Conservation (phyloP, 2,888 invertebrate genomes). For the Tromatobia lineatoria region DNA sequence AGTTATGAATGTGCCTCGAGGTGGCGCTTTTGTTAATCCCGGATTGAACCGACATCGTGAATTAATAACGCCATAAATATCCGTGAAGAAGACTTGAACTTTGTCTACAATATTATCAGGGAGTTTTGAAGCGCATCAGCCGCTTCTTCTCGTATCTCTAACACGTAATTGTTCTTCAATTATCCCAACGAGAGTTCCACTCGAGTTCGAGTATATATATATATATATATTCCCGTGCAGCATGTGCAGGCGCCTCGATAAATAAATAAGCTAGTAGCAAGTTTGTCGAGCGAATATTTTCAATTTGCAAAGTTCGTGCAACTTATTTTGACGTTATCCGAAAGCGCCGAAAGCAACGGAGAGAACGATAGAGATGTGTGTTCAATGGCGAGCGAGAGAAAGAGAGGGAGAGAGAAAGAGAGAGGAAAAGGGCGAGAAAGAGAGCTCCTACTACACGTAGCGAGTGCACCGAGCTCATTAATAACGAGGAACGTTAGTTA, state of each 20-base stretch:
- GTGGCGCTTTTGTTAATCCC: not conserved
- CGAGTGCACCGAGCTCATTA: constrained; percentile 51
- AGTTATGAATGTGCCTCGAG: not conserved
- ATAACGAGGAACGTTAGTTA: constrained; percentile 70
- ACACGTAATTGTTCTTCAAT: constrained; percentile 2
- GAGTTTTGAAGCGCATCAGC: not conserved
- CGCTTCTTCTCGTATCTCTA: not conserved
- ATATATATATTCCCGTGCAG: constrained; percentile 5
- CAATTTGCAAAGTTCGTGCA: constrained; percentile 38
- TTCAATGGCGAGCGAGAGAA: not conserved
- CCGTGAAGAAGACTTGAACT: not conserved
- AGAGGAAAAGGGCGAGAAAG: constrained; percentile 2
- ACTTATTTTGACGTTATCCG: constrained; percentile 38
- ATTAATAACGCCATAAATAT: constrained; percentile 5
- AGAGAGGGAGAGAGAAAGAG: too few relatives aligned
- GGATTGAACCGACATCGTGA: not conserved
- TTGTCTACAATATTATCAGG: constrained; percentile 21
- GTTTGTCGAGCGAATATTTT: constrained; percentile 47
- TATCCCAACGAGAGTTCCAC: constrained; percentile 22
- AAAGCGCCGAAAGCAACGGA: constrained; percentile 13
- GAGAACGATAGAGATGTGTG: not conserved
- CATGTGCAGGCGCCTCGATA: constrained; percentile 17
- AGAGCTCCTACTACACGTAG: constrained; percentile 9
- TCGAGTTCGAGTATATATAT: not conserved
- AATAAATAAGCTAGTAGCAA: constrained; percentile 49